Evolutionary conservation across 92 coral and sea anemone genomes (phyloP).

Genomic region (Parazoanthus darwini): DNA sequence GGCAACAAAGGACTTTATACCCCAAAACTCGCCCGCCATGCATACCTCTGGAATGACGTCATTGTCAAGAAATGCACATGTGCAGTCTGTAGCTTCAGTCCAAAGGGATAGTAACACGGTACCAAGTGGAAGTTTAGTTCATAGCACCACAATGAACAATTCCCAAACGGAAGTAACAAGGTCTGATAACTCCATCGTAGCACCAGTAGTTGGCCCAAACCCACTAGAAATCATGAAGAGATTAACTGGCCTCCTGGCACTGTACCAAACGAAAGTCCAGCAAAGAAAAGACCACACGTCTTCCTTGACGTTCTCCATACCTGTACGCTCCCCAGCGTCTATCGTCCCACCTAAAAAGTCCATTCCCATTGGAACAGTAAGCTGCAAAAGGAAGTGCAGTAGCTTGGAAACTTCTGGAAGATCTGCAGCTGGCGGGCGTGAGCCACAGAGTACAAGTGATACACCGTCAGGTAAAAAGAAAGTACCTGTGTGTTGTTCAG

Average conservation of each 20-base stretch:
- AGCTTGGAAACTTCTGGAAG: neutral
- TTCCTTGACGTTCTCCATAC: neutral
- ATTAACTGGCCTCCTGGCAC: slow-evolving; percentile 19
- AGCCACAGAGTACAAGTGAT: neutral
- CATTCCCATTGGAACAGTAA: slow-evolving; percentile 6
- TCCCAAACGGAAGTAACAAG: neutral
- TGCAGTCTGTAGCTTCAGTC: neutral
- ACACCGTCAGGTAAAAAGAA: neutral
- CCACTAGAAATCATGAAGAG: slow-evolving; percentile 19
- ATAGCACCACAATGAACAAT: neutral
- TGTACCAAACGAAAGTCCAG: slow-evolving; percentile 25
- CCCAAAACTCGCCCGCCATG: neutral
- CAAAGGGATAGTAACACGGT: neutral
- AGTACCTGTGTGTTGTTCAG: neutral
- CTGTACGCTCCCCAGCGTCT: neutral
- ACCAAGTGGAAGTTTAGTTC: neutral
- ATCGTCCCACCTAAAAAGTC: neutral
- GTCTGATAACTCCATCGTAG: neutral
- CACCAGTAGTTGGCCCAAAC: neutral
- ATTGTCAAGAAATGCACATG: neutral
- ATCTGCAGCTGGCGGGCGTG: neutral
- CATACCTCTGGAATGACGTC: slow-evolving; percentile 2
- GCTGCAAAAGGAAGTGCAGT: slow-evolving; percentile 9
- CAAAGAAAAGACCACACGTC: neutral
- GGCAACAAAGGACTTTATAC: neutral